phyloP scores from a whole-genome alignment of 2,888 invertebrate species.

The Maniola hyperantus region DNA sequence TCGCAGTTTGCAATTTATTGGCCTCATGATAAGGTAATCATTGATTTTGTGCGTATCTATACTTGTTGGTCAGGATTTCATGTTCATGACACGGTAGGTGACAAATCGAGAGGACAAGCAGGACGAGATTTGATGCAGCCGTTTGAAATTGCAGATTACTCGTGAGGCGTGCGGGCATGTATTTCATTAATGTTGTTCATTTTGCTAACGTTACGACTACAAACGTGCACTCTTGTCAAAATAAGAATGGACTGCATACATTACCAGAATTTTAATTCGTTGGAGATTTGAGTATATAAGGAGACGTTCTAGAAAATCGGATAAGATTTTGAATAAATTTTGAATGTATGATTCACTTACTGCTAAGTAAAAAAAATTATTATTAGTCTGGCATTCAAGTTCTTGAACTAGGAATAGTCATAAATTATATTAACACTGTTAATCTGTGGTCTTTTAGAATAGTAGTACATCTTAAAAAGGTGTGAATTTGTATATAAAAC shows the following conservation, averaged over 20 bases:
- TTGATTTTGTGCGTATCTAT: constrained; percentile 28
- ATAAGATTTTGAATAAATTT: constrained; percentile 13
- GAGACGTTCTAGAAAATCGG: constrained; percentile 22
- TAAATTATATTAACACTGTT: no score
- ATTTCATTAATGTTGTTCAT: background rate
- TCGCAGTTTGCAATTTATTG: constrained; percentile 15
- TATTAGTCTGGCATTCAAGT: no score
- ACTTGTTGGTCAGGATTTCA: constrained; percentile 37
- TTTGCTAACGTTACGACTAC: background rate
- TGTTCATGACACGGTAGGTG: constrained; percentile 32
- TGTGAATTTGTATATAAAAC: no score
- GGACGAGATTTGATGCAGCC: constrained; percentile 22
- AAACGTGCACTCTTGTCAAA: background rate
- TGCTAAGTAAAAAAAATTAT: no score
- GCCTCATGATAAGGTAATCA: constrained; percentile 35
- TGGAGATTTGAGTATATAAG: background rate
- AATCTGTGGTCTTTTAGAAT: no score
- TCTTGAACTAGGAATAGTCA: no score
- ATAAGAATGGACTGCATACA: no score
- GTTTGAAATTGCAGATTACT: constrained; percentile 8
- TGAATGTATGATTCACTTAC: background rate
- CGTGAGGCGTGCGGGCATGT: background rate
- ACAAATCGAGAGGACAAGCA: constrained; percentile 25
- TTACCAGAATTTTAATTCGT: background rate
- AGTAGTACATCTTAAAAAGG: no score